Conservation (phyloP, 2,113 vertebrate species). For the Geococcyx californianus region DNA sequence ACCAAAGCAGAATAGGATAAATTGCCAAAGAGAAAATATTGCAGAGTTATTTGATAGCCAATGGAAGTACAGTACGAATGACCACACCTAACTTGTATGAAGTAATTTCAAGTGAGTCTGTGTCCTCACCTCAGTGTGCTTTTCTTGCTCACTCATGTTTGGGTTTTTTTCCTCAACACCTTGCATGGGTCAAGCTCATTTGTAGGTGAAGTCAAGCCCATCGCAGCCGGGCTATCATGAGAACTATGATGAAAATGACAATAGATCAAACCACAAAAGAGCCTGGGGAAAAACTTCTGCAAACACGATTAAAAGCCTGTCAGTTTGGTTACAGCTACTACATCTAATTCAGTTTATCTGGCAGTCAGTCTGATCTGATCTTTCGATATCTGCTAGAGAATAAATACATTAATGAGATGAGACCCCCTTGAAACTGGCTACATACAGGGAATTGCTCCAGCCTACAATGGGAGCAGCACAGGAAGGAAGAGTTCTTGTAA, state of each 20-base stretch:
- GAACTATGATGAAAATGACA: not conserved
- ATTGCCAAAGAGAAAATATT: not conserved
- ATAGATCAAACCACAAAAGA: not conserved
- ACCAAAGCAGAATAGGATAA: not conserved
- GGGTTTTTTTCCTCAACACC: not conserved
- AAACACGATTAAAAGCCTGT: not conserved
- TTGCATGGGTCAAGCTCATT: not conserved
- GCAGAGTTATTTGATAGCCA: not conserved
- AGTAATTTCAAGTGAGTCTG: not conserved
- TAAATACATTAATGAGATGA: not conserved
- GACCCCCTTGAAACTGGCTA: not conserved
- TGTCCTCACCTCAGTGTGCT: not conserved
- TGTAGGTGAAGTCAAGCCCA: not conserved
- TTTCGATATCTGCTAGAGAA: not conserved
- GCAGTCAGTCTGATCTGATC: not conserved
- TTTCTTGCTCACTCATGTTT: not conserved
- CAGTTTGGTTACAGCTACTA: not conserved
- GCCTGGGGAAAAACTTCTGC: not conserved
- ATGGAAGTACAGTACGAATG: not conserved
- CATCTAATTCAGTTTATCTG: not conserved
- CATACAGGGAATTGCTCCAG: not conserved
- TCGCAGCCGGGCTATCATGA: not conserved
- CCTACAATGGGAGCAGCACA: not conserved
- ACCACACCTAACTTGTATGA: not conserved
- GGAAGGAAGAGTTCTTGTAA: not conserved